A percentile compares a stretch with the other conserved stretches of the same genome.
Conservation (phyloP, 2,113 vertebrate genomes). For the Dasypus novemcinctus region DNA sequence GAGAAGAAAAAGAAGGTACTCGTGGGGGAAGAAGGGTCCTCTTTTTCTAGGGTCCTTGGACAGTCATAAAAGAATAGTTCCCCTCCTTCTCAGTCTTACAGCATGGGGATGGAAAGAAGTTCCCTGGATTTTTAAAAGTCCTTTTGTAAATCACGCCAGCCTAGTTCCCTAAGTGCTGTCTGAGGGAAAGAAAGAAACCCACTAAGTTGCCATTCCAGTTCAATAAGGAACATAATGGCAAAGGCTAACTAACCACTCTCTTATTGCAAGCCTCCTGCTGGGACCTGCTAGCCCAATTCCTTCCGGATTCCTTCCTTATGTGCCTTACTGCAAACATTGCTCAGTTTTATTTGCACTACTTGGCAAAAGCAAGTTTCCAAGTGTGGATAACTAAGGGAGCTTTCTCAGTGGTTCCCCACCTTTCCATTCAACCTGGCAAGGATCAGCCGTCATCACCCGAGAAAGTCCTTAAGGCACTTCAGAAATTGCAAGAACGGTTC, state of each 20-base stretch:
- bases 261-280: neutral
- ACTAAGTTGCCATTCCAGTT: rapidly evolving
- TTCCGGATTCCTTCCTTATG: neutral
- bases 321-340: neutral
- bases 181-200: neutral
- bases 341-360: neutral
- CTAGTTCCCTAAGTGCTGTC: too few species aligned
- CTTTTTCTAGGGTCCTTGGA: too few species aligned
- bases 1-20: neutral
- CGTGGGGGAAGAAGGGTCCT: neutral
- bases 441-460: neutral
- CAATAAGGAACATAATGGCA: neutral
- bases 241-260: neutral
- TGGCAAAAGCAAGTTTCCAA: too few species aligned
- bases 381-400: too few species aligned
- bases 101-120: neutral
- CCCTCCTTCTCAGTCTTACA: neutral
- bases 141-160: neutral
- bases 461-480: neutral
- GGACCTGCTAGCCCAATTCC: rapidly evolving
- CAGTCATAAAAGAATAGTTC: neutral
- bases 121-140: neutral
- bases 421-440: neutral
- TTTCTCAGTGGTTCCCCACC: too few species aligned
- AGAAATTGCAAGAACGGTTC: neutral